Base-by-base conservation (phyloP, 2,113 vertebrate genomes). In the Ammospiza nelsoni region DNA sequence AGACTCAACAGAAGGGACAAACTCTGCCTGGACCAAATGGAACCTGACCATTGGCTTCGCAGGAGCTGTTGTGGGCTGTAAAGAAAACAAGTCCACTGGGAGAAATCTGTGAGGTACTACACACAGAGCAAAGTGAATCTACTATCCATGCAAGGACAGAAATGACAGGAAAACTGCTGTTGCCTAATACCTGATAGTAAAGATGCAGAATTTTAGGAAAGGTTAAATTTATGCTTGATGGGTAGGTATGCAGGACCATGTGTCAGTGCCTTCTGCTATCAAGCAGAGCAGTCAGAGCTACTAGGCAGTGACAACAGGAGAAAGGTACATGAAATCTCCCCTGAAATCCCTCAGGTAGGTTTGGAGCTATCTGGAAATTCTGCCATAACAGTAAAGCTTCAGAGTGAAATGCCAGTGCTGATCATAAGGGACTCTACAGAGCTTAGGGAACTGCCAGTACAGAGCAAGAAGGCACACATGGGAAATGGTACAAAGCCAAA, bases 81-180 rank as follows among this genome's bases (percentile, higher is more conserved):
- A 86, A 92, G 75, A 77, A 91, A 84, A 86, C 15, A 69, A 63
- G 15, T 19, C 66, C 54, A 57, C 16, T 37, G n/a, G 16, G 37
- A 86, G 35, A 80, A 73, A 84, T 58, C 65, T 77, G 25, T 48
- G 52, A 84, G 35, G 43, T 55, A 69, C 31, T 57, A 74, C 21
- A 71, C 59, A 77, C 33, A 55, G 12, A 74, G 72, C 39, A 67
- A 77, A 71, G 51, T 52, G 43, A 80, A 83, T 29, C 23, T 82
- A 69, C 29, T 66, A 46, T 46, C 12, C 39, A 13, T 48, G 9
- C 3, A 2, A 83, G 75, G 51, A 58, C 39, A 92, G 57, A 93
- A 96, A 77, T 89, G 33, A 80, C 46, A 80, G 67, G n/a, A 77
- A 19, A 86, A 84, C 39, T 84, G 79, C 68, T 80, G 79, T 55